These are phyloP conservation scores for Daubentonia madagascariensis DNA, from an alignment of 2,113 vertebrate species.

Conservation along the genomic window DNA sequence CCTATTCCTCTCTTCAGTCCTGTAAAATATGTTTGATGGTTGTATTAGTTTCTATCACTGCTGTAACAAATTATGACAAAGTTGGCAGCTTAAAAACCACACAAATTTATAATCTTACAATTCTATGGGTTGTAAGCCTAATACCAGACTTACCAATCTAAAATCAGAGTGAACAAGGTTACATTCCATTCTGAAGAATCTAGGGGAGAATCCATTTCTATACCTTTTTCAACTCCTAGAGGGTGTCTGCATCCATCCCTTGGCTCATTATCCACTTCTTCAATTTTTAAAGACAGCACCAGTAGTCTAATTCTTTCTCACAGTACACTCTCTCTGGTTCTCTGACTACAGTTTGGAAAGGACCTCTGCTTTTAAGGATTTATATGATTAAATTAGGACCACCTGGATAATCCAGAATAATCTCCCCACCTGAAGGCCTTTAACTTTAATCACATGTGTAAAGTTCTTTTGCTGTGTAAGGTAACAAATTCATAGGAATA, in stretches of 20 bases:
- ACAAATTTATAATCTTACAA: neutral
- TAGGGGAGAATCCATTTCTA: neutral
- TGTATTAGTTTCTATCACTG: neutral
- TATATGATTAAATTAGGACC: neutral
- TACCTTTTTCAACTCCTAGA: neutral
- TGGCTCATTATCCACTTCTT: neutral
- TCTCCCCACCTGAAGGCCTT: neutral
- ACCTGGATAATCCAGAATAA: neutral
- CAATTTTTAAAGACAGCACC: neutral
- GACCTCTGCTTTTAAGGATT: neutral
- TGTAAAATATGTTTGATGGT: constrained; percentile 5
- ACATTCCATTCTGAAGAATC: neutral
- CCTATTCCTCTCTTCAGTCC: neutral
- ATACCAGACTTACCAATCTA: neutral
- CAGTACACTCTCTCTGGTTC: neutral
- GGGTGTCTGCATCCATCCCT: neutral
- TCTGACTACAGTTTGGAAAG: neutral
- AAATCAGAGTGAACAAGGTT: neutral
- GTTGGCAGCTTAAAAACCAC: neutral
- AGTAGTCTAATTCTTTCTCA: neutral
- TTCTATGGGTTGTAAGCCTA: neutral
- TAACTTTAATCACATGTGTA: neutral
- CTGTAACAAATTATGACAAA: neutral
- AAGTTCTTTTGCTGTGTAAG: neutral
- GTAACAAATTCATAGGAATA: neutral